These are phyloP conservation scores for Pogonocherus hispidulus DNA, from an alignment of 2,888 invertebrate species.

Conservation along the genomic window DNA sequence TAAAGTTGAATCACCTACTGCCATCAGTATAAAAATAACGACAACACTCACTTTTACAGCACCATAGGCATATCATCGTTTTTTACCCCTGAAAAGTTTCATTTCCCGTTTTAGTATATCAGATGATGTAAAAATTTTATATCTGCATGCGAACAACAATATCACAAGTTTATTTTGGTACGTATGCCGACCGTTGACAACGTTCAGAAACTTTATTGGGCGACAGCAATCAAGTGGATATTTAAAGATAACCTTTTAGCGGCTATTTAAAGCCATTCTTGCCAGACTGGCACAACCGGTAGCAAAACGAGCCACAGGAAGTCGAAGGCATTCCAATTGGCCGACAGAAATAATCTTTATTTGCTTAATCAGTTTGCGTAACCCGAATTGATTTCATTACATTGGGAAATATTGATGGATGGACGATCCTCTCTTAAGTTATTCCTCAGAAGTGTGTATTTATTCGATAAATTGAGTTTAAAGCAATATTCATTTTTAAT, in stretches of 20 bases:
- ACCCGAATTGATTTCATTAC: not conserved
- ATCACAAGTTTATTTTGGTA: slow-evolving; percentile 35
- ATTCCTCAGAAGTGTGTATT: not conserved
- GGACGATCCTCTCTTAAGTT: not conserved
- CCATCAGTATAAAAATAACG: no score
- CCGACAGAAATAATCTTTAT: not conserved
- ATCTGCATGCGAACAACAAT: slow-evolving; percentile 3
- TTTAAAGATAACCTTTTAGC: slow-evolving; percentile 36
- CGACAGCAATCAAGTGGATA: slow-evolving; percentile 26
- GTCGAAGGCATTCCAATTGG: not conserved
- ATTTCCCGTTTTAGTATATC: not conserved
- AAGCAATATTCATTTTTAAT: not conserved
- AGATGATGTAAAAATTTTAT: not conserved
- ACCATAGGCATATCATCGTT: not conserved
- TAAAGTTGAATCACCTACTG: no score
- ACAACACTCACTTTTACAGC: no score
- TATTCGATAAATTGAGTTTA: not conserved
- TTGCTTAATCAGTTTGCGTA: not conserved
- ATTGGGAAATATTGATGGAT: not conserved
- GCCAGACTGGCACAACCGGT: not conserved
- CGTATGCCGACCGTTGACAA: slow-evolving; percentile 26
- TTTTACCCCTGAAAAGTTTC: not conserved
- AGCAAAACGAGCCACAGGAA: not conserved
- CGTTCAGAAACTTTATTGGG: slow-evolving; percentile 31
- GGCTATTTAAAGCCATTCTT: slow-evolving; percentile 32